Percentiles rank a stretch among this genome's conserved stretches.
Evolutionary conservation across 2,113 vertebrate genomes (phyloP).

Genomic region (Sinocyclocheilus rhinocerous): DNA sequence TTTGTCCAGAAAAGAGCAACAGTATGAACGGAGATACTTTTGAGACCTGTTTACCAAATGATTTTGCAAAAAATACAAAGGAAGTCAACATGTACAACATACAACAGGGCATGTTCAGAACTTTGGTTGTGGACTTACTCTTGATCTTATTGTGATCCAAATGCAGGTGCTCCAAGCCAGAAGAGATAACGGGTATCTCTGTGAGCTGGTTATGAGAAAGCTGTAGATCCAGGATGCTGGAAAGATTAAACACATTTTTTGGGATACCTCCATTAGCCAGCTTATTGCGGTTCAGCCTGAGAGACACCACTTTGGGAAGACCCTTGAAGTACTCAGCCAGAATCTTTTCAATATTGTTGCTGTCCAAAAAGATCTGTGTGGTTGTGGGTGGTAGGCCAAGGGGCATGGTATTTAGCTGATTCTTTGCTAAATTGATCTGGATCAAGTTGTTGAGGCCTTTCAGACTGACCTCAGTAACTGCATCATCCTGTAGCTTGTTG

Average conservation of each 20-base stretch:
- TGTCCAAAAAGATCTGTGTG: conserved; percentile 90
- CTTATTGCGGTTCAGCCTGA: conserved; percentile 94
- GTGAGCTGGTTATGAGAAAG: conserved; percentile 91
- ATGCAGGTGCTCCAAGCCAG: conserved; percentile 89
- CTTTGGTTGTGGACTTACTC: conserved; percentile 81
- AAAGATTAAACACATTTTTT: conserved; percentile 86
- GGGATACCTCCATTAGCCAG: conserved; percentile 85
- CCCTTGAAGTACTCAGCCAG: conserved; percentile 88
- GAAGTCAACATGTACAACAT: background rate
- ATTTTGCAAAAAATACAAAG: background rate
- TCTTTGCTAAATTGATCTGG: conserved; percentile 95
- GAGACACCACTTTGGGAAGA: conserved; percentile 87
- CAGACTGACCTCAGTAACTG: conserved; percentile 86
- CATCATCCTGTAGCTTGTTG: conserved; percentile 88
- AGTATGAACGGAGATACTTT: background rate
- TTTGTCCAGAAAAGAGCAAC: background rate
- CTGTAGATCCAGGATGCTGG: conserved; percentile 92
- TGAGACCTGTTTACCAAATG: background rate
- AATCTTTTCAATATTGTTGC: conserved; percentile 93
- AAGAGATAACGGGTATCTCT: conserved; percentile 83
- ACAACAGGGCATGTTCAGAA: background rate
- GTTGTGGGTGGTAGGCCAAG: conserved; percentile 86
- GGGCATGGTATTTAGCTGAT: conserved; percentile 90
- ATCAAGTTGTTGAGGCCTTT: conserved; percentile 88
- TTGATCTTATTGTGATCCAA: conserved; percentile 95